Conservation (phyloP, 1,140 invertebrate genomes). For the Drosophila serrata region DNA sequence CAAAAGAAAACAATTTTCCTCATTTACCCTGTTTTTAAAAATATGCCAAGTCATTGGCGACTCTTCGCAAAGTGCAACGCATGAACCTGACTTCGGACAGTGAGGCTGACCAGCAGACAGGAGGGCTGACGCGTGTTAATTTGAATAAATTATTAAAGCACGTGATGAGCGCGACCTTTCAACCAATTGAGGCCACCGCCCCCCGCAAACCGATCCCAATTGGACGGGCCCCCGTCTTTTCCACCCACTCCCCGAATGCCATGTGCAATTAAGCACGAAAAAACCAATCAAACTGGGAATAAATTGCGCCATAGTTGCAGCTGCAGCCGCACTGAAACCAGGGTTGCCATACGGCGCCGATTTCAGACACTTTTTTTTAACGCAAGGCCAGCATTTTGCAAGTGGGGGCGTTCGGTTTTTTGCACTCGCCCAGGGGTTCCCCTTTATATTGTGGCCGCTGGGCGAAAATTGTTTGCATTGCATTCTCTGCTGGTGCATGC, state of each 20-base stretch:
- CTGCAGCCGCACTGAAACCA: conserved; percentile 35
- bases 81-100: conserved; percentile 17
- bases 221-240: conserved; percentile 3
- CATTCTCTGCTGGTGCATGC: conserved; percentile 77
- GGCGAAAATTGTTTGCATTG: conserved; percentile 80
- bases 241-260: conserved; percentile 24
- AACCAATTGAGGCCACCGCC: conserved; percentile 39
- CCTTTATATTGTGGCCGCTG: conserved; percentile 61
- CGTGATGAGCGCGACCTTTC: conserved; percentile 79
- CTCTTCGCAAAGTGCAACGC: conserved; percentile 1
- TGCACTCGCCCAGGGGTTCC: conserved; percentile 28
- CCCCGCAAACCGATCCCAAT: conserved; percentile 9
- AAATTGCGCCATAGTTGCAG: conserved; percentile 68
- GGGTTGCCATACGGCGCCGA: conserved; percentile 54
- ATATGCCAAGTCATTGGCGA: too few species aligned
- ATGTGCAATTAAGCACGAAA: conserved; percentile 73
- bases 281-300: conserved; percentile 77
- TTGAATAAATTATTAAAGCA: conserved; percentile 83
- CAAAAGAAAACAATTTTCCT: too few species aligned
- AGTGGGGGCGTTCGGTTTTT: conserved; percentile 21
- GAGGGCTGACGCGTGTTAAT: conserved; percentile 75
- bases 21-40: too few species aligned
- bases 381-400: conserved; percentile 37
- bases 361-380: conserved; percentile 31
- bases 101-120: conserved; percentile 11